Evolutionary conservation across 2,797 vertebrate species (phyloP), one percentile per base, ranked within the genome.

Genomic region (Urophycis tenuis): DNA sequence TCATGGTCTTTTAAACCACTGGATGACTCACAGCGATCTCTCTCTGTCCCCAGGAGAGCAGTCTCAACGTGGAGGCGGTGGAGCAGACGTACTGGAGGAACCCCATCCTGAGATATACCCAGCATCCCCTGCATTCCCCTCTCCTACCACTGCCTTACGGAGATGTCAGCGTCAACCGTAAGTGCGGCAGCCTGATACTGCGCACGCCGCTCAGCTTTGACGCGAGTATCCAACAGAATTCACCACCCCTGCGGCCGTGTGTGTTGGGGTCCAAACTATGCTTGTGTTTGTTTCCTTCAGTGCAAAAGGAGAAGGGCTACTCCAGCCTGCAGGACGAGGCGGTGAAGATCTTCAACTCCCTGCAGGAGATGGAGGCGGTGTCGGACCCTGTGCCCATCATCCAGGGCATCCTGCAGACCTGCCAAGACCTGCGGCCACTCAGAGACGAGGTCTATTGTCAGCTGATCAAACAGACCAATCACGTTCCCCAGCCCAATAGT

Each of bases 401-500:
- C 89, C 96, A 97, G 86, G 96, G 96, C 85, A 95, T 96, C 88
- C 92, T 98, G 74, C 96, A 97, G 92, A 96, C 96, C 73, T 98
- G 96, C 89, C 96, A 97, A 30, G 95, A 97, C 88, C 88, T 98
- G 84, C 93, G 91, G 82, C 80, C 95, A 0, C 91, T 98, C 60
- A 89, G 96, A 73, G 95, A 98, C 31, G 96, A 98, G 85, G 95
- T 97, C 36, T 98, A 96, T 86, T 97, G 96, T 82, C 96, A 98
- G 92, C 93, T 98, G 85, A 95, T 97, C 91, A 98, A 98, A 84
- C 96, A 98, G 87, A 96, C 94, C 81, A 98, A 96, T 87, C 95
- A 96, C 31, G 95, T 95, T 81, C 94, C 95, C 0, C 95, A 96
- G 81, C 96, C 96, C 81, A 95, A 94, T 87, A 94, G 93, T 67